Conservation (phyloP, 2,888 invertebrate species). For the Melieria crassipennis region DNA sequence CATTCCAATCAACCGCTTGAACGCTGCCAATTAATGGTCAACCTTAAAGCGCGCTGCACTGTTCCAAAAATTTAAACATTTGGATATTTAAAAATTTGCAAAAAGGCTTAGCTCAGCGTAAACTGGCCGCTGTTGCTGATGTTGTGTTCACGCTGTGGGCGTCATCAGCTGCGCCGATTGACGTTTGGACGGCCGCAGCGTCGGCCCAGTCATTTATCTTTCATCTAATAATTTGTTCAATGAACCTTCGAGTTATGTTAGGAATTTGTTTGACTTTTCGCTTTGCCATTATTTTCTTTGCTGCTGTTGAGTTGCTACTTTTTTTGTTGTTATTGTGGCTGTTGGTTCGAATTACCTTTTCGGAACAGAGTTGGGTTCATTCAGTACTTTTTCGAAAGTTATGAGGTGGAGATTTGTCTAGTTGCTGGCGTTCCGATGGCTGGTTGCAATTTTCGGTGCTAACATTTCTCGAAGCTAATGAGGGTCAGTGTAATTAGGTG, state of each 20-base stretch:
- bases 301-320: constrained; percentile 13
- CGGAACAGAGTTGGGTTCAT: too few species aligned
- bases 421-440: constrained; percentile 1
- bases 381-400: too few species aligned
- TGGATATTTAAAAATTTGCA: too few species aligned
- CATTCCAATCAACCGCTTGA: too few species aligned
- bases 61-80: too few species aligned
- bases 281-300: constrained; percentile 18
- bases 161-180: too few species aligned
- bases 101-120: too few species aligned
- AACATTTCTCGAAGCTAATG: constrained; percentile 30
- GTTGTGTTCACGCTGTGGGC: too few species aligned
- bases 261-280: constrained; percentile 36
- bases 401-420: not conserved
- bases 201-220: constrained; percentile 34
- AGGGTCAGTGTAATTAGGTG: constrained; percentile 37
- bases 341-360: not conserved
- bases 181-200: not conserved
- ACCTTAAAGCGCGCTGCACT: too few species aligned
- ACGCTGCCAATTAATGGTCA: too few species aligned
- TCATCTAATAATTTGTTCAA: constrained; percentile 39
- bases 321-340: not conserved
- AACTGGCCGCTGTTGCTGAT: too few species aligned
- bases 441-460: constrained; percentile 3
- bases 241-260: constrained; percentile 37